Evolutionary conservation across 2,113 vertebrate species (phyloP).

Genomic region (Cichladusa arquata): DNA sequence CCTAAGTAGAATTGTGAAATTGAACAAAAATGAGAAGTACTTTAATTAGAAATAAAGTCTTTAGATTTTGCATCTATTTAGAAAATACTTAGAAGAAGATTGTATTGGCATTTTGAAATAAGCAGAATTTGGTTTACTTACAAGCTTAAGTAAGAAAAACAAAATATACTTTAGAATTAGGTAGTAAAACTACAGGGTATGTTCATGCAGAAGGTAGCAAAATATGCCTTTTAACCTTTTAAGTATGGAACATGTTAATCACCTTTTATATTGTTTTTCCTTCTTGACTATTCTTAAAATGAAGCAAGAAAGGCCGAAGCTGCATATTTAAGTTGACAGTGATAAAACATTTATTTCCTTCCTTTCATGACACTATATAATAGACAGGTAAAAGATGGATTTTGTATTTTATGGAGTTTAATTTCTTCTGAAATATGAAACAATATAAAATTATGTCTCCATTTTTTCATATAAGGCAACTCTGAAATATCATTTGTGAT

Average conservation of each 20-base stretch:
- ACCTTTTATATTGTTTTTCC: neutral
- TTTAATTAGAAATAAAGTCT: neutral
- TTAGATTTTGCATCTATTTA: neutral
- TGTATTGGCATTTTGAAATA: neutral
- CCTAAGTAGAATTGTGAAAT: neutral
- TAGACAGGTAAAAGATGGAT: slow-evolving; percentile 8
- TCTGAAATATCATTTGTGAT: neutral
- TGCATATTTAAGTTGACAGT: slow-evolving; percentile 36
- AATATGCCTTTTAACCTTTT: neutral
- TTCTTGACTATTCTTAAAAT: neutral
- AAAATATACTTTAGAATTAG: neutral
- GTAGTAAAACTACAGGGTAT: neutral
- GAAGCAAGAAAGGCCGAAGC: neutral
- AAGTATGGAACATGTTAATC: neutral
- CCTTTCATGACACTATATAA: slow-evolving; percentile 25
- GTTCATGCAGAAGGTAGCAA: neutral
- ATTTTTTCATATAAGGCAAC: neutral
- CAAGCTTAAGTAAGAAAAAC: neutral
- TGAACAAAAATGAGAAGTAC: neutral
- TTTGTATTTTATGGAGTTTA: slow-evolving; percentile 30
- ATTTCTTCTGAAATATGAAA: slow-evolving; percentile 54
- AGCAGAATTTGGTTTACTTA: neutral
- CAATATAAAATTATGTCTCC: neutral
- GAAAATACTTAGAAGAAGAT: neutral
- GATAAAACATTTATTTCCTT: slow-evolving; percentile 59